A percentile compares a stretch with the other conserved stretches of the same genome.
phyloP scores from a whole-genome alignment of 2,888 invertebrate species.

The Zhengitettix transpicula region DNA sequence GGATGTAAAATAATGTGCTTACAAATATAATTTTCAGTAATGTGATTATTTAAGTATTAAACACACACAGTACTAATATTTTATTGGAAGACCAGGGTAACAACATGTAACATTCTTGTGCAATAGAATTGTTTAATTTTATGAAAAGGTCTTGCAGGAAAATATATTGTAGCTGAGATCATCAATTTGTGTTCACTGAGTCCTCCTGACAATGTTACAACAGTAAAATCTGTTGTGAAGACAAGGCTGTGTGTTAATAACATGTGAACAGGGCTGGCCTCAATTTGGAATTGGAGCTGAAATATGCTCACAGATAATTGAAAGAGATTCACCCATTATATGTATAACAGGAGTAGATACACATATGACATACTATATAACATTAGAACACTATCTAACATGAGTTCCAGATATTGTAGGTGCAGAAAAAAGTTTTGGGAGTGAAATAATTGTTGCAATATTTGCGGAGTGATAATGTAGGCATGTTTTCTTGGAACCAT shows the following conservation, averaged over 20 bases:
- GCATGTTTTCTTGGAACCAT: too few species aligned
- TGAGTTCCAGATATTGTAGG: slow-evolving; percentile 53
- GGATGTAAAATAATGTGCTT: too few species aligned
- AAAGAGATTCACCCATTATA: slow-evolving; percentile 86
- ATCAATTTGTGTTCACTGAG: slow-evolving; percentile 86
- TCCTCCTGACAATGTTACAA: slow-evolving; percentile 67
- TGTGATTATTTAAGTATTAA: too few species aligned
- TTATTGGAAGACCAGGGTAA: too few species aligned
- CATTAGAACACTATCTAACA: slow-evolving; percentile 75
- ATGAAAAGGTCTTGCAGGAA: slow-evolving; percentile 70
- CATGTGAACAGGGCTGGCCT: slow-evolving; percentile 96
- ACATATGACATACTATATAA: slow-evolving; percentile 91
- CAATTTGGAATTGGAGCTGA: slow-evolving; percentile 87
- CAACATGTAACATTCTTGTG: slow-evolving; percentile 84
- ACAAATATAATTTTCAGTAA: too few species aligned
- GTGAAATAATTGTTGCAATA: slow-evolving; percentile 14
- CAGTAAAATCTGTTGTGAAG: slow-evolving; percentile 74
- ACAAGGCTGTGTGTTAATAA: slow-evolving; percentile 89
- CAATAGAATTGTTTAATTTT: slow-evolving; percentile 75
- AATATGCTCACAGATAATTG: slow-evolving; percentile 82
- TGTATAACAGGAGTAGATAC: slow-evolving; percentile 86
- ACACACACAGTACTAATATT: too few species aligned
- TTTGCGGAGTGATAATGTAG: too few species aligned
- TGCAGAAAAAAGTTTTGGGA: slow-evolving; percentile 65
- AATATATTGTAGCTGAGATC: slow-evolving; percentile 81